These are phyloP conservation scores for Argynnis bischoffii DNA, from an alignment of 2,888 invertebrate species.

Conservation along the genomic window DNA sequence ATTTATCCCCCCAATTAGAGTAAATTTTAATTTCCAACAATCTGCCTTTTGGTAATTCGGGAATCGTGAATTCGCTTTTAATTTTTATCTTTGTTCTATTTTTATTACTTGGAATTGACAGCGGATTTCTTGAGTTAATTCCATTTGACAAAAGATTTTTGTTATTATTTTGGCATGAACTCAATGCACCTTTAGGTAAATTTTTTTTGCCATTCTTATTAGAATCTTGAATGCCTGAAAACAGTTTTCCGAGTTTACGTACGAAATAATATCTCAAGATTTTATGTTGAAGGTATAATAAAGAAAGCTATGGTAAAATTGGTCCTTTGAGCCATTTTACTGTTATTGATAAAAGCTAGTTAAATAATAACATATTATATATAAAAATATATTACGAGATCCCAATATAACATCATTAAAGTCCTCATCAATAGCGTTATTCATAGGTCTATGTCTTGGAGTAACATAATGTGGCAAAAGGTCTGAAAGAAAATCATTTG, in stretches of 20 bases:
- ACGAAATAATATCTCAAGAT: neutral
- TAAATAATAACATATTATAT: no score
- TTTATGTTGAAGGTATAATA: no score
- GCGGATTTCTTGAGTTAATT: slow-evolving; percentile 53
- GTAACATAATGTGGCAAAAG: slow-evolving; percentile 75
- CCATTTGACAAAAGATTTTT: slow-evolving; percentile 41
- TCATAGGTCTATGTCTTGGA: slow-evolving; percentile 61
- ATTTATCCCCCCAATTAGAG: slow-evolving; percentile 90
- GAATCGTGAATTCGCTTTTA: slow-evolving; percentile 85
- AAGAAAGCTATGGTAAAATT: neutral
- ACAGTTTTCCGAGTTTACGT: neutral
- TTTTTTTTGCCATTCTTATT: slow-evolving; percentile 18
- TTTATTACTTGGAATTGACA: slow-evolving; percentile 52
- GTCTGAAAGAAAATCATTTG: slow-evolving; percentile 71
- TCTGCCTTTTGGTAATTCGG: slow-evolving; percentile 88
- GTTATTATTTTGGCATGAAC: slow-evolving; percentile 12
- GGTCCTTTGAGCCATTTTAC: neutral
- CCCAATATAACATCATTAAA: slow-evolving; percentile 73
- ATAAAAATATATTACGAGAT: slow-evolving; percentile 37
- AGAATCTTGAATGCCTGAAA: slow-evolving; percentile 29
- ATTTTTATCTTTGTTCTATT: slow-evolving; percentile 47
- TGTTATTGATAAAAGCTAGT: neutral
- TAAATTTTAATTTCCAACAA: slow-evolving; percentile 85
- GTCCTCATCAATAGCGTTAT: slow-evolving; percentile 60
- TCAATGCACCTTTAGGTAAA: slow-evolving; percentile 19